Base-by-base conservation (phyloP, 2,888 invertebrate genomes). In the Parasteatoda lunata region DNA sequence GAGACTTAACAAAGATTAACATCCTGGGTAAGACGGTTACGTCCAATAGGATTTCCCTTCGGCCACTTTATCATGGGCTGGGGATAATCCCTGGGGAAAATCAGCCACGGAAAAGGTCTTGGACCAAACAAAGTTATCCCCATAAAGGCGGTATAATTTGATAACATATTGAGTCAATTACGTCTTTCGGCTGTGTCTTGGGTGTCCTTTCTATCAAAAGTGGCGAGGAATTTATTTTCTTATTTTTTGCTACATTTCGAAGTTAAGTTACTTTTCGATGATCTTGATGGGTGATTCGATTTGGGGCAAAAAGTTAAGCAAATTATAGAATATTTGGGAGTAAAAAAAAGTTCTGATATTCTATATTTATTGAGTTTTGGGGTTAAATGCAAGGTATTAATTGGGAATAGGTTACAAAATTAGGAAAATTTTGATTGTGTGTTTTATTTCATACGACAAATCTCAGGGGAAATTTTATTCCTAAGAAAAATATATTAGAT, bases 151-250 rank as follows among this genome's bases (percentile, higher is more conserved):
- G 59, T 72, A 78, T 84, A 84, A 84, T 84, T 78, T 73, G 84
- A 84, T 84, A 84, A 84, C 78, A 49, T 66, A 84, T 84, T 84
- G 84, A 84, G 84, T 84, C 78, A 84, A 84, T 84, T 84, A 84
- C 59, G 54, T 11, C 68, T 54, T 48, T n/a, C 30, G 66, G 66
- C 15, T n/a, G 72, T 72, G 77, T 84, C 72, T 77, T 73, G 54
- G 77, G 72, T 68, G 84, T 83, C 70, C 49, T 49, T 68, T 51
- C 30, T 47, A 66, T 59, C 75, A 70, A 30, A 76, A 75, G 65
- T 48, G 79, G 71, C 11, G 54, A 45, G 77, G 49, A 77, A 68
- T 52, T 47, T 11, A 54, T 15, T 75, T 48, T 48, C n/a, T 72
- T 72, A n/a, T 72, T 72, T 15, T 51, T 49, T 72, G 66, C 30